phyloP scores from a whole-genome alignment of 2,888 invertebrate genomes.

The Poecilus cupreus region DNA sequence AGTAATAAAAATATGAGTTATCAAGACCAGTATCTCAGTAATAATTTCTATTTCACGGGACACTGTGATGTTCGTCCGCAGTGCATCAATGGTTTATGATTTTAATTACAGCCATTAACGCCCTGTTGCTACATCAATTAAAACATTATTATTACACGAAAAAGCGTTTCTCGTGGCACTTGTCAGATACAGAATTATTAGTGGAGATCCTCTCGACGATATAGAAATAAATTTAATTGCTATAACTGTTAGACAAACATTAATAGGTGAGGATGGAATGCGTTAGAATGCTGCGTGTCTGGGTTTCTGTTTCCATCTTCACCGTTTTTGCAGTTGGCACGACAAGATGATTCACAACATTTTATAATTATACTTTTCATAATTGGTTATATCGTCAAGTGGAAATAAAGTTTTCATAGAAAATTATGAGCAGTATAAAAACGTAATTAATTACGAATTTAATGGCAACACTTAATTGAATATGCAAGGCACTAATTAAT shows the following conservation, averaged over 20 bases:
- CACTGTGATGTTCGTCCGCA: background rate
- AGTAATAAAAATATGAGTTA: too few species aligned
- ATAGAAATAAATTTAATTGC: conserved; percentile 50
- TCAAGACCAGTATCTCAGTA: background rate
- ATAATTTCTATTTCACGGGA: background rate
- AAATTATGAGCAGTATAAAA: conserved; percentile 17
- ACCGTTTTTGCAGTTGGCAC: background rate
- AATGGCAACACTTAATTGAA: background rate
- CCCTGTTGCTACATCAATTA: conserved; percentile 48
- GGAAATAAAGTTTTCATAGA: background rate
- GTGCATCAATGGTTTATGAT: background rate
- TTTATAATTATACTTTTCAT: conserved; percentile 25
- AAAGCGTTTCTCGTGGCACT: conserved; percentile 20
- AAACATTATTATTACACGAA: conserved; percentile 41
- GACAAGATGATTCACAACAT: conserved; percentile 4
- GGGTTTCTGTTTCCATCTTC: background rate
- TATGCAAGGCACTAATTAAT: conserved; percentile 17
- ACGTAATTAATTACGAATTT: conserved; percentile 20
- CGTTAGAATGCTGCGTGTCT: conserved; percentile 8
- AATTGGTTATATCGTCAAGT: conserved; percentile 2
- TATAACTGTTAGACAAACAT: conserved; percentile 48
- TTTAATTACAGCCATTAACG: conserved; percentile 48
- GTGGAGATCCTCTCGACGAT: conserved; percentile 35
- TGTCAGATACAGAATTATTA: conserved; percentile 26
- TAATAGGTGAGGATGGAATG: conserved; percentile 27